Evolutionary conservation across 2,888 invertebrate genomes (phyloP).

Genomic region (Nowickia ferox): DNA sequence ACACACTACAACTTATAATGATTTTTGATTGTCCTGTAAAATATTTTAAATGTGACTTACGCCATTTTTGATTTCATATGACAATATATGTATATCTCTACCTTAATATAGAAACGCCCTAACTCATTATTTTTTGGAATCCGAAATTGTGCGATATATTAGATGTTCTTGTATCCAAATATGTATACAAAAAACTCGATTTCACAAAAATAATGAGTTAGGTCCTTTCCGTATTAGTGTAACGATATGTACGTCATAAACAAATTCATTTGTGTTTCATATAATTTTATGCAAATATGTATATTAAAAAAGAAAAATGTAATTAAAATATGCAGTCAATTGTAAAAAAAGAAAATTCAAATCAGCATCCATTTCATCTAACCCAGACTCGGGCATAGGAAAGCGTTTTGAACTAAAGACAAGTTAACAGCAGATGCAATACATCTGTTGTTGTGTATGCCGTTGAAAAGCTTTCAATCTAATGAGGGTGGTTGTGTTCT

Average conservation of each 20-base stretch:
- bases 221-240: no score
- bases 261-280: background rate
- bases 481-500: constrained; percentile 52
- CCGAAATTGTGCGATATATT: no score
- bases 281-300: background rate
- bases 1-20: no score
- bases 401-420: constrained; percentile 1
- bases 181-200: background rate
- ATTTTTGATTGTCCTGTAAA: no score
- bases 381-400: background rate
- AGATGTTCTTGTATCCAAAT: no score
- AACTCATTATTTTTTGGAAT: no score
- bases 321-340: constrained; percentile 69
- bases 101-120: no score
- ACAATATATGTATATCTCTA: no score
- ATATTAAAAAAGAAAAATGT: constrained; percentile 25
- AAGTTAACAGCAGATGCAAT: background rate
- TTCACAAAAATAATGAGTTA: constrained; percentile 24
- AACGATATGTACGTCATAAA: no score
- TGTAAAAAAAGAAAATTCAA: constrained; percentile 67
- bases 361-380: constrained; percentile 58
- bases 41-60: no score
- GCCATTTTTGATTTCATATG: no score
- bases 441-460: constrained; percentile 26
- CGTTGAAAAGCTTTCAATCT: constrained; percentile 46